Evolutionary conservation across 2,888 invertebrate genomes (phyloP).

Genomic region (Tribolium freemani): DNA sequence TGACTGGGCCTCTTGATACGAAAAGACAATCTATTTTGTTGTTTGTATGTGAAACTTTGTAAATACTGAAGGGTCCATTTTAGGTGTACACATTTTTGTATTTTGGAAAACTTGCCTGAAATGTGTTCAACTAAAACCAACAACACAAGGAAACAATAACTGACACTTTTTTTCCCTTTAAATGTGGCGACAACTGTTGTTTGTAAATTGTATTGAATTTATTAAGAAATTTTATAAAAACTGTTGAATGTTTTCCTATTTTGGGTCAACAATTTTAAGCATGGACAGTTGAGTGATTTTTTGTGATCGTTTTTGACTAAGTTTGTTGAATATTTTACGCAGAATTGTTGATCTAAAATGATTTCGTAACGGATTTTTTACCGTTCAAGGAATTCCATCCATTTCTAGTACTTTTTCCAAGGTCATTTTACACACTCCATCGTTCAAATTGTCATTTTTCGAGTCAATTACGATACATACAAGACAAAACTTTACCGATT

Average conservation of each 20-base stretch:
- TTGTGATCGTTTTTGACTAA: background rate
- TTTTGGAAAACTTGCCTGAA: slow-evolving; percentile 44
- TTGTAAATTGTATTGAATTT: slow-evolving; percentile 50
- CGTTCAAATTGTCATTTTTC: slow-evolving; percentile 46
- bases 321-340: background rate
- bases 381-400: slow-evolving; percentile 51
- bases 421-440: slow-evolving; percentile 44
- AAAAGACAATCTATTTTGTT: slow-evolving; percentile 58
- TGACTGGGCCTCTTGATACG: slow-evolving; percentile 46
- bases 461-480: slow-evolving; percentile 49
- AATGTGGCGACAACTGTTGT: slow-evolving; percentile 46
- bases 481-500: slow-evolving; percentile 28
- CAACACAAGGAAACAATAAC: slow-evolving; percentile 33
- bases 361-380: slow-evolving; percentile 39
- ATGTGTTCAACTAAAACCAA: slow-evolving; percentile 54
- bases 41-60: slow-evolving; percentile 50
- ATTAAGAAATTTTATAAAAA: slow-evolving; percentile 51
- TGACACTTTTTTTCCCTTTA: slow-evolving; percentile 38
- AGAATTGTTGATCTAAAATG: slow-evolving; percentile 43
- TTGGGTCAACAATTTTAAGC: slow-evolving; percentile 40
- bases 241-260: slow-evolving; percentile 42
- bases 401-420: slow-evolving; percentile 47
- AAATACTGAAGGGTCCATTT: slow-evolving; percentile 55
- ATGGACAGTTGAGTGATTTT: slow-evolving; percentile 9
- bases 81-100: slow-evolving; percentile 53